A percentile compares a stretch with the other conserved stretches of the same genome.
These are phyloP conservation scores for Anthonomus grandis DNA, from an alignment of 1,140 invertebrate genomes.

Conservation along the genomic window DNA sequence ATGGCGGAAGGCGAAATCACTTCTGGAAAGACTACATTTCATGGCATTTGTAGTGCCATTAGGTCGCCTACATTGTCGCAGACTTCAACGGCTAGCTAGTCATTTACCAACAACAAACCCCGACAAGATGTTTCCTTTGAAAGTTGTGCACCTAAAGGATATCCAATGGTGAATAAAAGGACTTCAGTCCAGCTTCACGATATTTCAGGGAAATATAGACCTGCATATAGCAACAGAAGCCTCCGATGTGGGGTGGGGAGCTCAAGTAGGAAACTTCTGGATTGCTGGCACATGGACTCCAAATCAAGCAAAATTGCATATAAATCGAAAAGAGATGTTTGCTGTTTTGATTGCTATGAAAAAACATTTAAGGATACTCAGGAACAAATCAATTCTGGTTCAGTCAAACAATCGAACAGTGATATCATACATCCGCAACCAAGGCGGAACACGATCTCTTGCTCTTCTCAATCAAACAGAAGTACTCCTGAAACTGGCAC, in stretches of 20 bases:
- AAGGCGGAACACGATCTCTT: constrained; percentile 3
- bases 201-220: neutral
- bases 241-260: constrained; percentile 7
- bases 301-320: constrained; percentile 7
- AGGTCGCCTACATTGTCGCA: too few relatives aligned
- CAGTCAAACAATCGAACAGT: constrained; percentile 15
- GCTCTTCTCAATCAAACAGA: neutral
- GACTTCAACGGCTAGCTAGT: constrained; percentile 1
- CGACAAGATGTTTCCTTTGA: neutral
- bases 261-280: neutral
- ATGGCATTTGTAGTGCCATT: too few relatives aligned
- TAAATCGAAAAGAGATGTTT: constrained; percentile 20
- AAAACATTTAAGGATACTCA: neutral
- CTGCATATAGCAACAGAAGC: constrained; percentile 3
- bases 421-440: constrained; percentile 5
- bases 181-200: neutral
- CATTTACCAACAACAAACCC: constrained; percentile 1
- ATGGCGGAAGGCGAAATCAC: too few relatives aligned
- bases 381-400: constrained; percentile 1
- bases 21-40: too few relatives aligned
- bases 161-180: constrained; percentile 2
- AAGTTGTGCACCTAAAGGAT: neutral
- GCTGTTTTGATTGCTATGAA: constrained; percentile 35
- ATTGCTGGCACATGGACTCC: neutral
- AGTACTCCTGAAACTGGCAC: neutral